Evolutionary conservation across 2,797 vertebrate genomes (phyloP).

Genomic region (Rhabdomys pumilio): DNA sequence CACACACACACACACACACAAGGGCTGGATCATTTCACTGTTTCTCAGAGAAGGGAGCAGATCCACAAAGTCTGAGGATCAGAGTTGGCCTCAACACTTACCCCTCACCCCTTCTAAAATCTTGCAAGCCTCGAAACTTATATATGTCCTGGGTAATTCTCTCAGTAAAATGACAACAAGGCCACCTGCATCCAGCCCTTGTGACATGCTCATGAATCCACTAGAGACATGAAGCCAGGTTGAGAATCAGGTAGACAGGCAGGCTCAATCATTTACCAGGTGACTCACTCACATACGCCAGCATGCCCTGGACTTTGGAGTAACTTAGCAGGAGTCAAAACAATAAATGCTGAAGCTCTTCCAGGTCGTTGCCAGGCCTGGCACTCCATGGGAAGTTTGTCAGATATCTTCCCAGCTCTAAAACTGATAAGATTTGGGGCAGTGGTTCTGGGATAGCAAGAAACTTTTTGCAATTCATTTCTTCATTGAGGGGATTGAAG

Average conservation of each 20-base stretch:
- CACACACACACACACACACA: neutral
- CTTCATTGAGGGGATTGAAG: neutral
- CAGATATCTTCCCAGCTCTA: neutral
- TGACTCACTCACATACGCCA: neutral
- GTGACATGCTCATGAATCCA: neutral
- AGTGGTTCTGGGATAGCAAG: neutral
- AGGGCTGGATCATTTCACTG: neutral
- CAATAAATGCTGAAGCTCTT: neutral
- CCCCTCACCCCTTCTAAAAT: neutral
- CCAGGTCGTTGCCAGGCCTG: neutral
- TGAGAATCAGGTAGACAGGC: neutral
- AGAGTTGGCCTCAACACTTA: neutral
- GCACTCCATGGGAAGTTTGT: neutral
- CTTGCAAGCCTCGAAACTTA: slow-evolving; percentile 12
- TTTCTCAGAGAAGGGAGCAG: slow-evolving; percentile 27
- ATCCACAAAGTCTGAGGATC: neutral
- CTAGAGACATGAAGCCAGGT: neutral
- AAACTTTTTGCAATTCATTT: neutral
- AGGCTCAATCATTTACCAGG: slow-evolving; percentile 49
- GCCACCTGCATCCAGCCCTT: no score
- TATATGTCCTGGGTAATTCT: neutral
- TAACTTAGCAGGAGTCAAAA: slow-evolving; percentile 27
- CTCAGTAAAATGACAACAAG: neutral
- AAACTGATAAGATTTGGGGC: neutral
- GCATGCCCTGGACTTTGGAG: slow-evolving; percentile 51